Evolutionary conservation across 30 jellyfish, hydroid and myxozoan genomes (phyloP), one percentile per base, ranked within the genome.

Genomic region (Chrysaora quinquecirrha): DNA sequence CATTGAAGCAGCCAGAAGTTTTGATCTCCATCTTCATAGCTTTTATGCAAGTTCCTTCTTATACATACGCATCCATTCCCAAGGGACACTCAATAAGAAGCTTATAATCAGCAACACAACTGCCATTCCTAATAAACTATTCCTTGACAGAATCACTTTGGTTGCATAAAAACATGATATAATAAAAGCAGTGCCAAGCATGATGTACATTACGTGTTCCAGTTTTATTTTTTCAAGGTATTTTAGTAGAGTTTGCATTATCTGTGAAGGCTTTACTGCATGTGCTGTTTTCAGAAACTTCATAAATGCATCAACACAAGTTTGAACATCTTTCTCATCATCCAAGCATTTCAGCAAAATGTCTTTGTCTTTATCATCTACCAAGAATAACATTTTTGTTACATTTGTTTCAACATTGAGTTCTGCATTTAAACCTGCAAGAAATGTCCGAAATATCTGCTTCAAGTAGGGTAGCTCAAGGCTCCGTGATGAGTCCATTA

Each of bases 61-160:
- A 77, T 91, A 91, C 95, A 91, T 33, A 9, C 96, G 85, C 78
- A 64, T 74, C 97, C 97, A 90, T 52, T 90, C 95, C 97, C 93
- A 90, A 7, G 97, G 97, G 32, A 90, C 74, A 58, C 95, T 90
- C 34, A 64, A 71, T 1, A 84, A 1, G 46, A 82, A 90, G 29
- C 87, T 24, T 6, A 38, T n/a, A 0, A 72, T 16, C 3, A 48
- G 9, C 7, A 83, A 28, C 47, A 82, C 7, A 38, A 82, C 2
- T 1, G 69, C 30, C 2, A 62, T 30, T 16, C 96, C 86, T 24
- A 48, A 33, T 24, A 82, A 1, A 1, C 73, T 23, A 33, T 38
- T 54, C 7, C 64, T 47, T 67, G 83, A 48, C 28, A 24, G 16
- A 25, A 80, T 27, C 66, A 64, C 43, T 25, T 12, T 38, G 12